Conservation (phyloP, 2,113 vertebrate species). For the Chaetodon auriga region DNA sequence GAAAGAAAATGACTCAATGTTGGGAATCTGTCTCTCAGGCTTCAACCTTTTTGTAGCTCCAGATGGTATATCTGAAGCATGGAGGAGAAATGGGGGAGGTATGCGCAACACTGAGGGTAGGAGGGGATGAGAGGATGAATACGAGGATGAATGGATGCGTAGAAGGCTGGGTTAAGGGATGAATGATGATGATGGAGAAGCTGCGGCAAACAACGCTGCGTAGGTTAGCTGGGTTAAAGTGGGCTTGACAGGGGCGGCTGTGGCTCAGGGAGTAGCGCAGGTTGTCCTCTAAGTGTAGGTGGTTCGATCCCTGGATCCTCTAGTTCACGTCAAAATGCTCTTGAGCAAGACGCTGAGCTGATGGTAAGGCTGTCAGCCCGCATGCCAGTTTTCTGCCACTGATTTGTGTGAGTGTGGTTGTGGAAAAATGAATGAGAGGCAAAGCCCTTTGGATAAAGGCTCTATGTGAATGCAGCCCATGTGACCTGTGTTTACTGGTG, state of each 20-base stretch:
- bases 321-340: neutral
- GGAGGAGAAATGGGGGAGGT: neutral
- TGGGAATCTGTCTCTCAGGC: neutral
- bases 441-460: neutral
- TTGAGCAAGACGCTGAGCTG: neutral
- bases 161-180: neutral
- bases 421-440: neutral
- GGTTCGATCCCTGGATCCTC: neutral
- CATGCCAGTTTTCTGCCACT: neutral
- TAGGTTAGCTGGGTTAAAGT: neutral
- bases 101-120: neutral
- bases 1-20: constrained; percentile 18
- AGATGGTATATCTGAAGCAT: neutral
- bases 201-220: neutral
- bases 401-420: neutral
- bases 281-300: neutral
- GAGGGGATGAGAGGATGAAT: neutral
- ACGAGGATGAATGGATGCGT: constrained; percentile 2
- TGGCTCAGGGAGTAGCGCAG: neutral
- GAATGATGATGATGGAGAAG: constrained; percentile 9
- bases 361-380: neutral
- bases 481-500: neutral
- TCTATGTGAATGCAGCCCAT: neutral
- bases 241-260: neutral
- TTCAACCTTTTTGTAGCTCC: neutral